phyloP scores from a whole-genome alignment of 2,888 invertebrate genomes.

The Monopis laevigella region DNA sequence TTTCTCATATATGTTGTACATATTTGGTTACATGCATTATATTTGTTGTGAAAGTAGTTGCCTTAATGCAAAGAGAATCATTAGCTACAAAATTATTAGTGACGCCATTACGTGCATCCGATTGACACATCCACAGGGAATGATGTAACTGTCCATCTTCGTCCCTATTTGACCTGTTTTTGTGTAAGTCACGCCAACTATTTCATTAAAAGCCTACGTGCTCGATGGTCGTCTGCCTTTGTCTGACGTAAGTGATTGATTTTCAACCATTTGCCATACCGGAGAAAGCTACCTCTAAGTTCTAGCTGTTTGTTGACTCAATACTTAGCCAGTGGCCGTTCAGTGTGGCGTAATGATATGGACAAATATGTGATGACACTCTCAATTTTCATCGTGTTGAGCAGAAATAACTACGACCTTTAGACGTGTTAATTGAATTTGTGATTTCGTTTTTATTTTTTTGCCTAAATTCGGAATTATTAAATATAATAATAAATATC shows the following conservation, averaged over 20 bases:
- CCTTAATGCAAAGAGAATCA: no score
- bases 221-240: no score
- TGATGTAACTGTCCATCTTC: conserved; percentile 1
- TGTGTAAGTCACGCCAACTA: neutral
- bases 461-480: no score
- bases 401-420: no score
- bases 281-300: conserved; percentile 47
- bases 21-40: no score
- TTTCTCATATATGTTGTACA: no score
- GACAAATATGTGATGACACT: conserved; percentile 36
- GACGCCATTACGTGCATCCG: neutral
- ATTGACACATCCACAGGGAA: conserved; percentile 4
- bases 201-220: neutral
- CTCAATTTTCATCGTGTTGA: conserved; percentile 51
- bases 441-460: no score
- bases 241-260: conserved; percentile 37
- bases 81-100: no score
- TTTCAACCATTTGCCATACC: conserved; percentile 27
- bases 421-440: no score
- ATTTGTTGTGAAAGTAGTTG: no score
- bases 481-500: no score
- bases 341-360: conserved; percentile 37
- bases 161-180: conserved; percentile 1
- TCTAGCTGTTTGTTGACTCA: conserved; percentile 31
- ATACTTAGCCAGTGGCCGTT: conserved; percentile 31